Evolutionary conservation across 2,797 vertebrate genomes (phyloP).

Genomic region (Galaxias olidus): DNA sequence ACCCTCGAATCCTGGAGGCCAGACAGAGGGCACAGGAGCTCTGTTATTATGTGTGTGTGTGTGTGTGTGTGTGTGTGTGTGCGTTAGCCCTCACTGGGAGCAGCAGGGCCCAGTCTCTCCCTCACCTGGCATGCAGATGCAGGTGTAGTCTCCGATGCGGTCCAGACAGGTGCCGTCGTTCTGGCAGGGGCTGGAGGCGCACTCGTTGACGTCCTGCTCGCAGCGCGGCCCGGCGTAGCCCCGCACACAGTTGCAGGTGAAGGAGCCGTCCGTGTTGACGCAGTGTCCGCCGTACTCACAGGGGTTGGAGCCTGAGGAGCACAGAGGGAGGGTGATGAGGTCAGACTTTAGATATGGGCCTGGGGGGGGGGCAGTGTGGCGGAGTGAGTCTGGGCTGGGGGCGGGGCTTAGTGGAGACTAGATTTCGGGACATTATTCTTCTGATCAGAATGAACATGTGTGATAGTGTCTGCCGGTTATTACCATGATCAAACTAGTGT

Average conservation of each 20-base stretch:
- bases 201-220: constrained; percentile 93
- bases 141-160: constrained; percentile 91
- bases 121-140: constrained; percentile 84
- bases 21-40: constrained; percentile 1
- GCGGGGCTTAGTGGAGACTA: too few relatives aligned
- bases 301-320: constrained; percentile 83
- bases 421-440: too few relatives aligned
- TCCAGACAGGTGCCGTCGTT: constrained; percentile 95
- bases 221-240: constrained; percentile 91
- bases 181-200: constrained; percentile 88
- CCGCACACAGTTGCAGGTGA: constrained; percentile 86
- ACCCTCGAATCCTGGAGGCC: constrained; percentile 84
- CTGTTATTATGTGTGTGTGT: not conserved
- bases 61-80: constrained; percentile 6
- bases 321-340: not conserved
- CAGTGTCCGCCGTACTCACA: constrained; percentile 91
- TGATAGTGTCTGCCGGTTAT: too few relatives aligned
- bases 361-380: too few relatives aligned
- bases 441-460: too few relatives aligned
- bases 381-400: too few relatives aligned
- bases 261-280: constrained; percentile 91
- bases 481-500: too few relatives aligned
- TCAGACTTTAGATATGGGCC: not conserved
- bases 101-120: too few relatives aligned
- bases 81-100: too few relatives aligned